Base-by-base conservation (phyloP, 2,113 vertebrate species). In the Dicaeum eximium region DNA sequence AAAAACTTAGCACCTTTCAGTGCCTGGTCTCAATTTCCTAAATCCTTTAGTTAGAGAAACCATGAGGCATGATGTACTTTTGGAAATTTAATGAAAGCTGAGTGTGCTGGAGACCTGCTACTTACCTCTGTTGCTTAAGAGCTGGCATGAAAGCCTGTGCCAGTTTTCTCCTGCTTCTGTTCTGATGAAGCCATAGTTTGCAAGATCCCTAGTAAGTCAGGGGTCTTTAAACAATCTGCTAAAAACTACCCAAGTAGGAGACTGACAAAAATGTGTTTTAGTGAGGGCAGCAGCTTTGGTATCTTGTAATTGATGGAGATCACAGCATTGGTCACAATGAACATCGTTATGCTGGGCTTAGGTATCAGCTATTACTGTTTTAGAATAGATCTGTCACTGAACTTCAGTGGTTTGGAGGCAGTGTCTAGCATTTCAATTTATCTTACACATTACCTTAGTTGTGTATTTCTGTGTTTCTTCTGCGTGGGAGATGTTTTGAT, bases 291-390 rank as follows among this genome's bases (percentile, higher is more conserved):
- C 9, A 60, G 40, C 35, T 77, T 67, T 53, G 24, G 19, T 57
- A 23, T 62, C 81, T 61, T 1, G 2, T 42, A 64, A 33, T 21
- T 57, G 24, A 22, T 24, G 40, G 47, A 40, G n/a, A 47, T 88
- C 17, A 23, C 14, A 48, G 13, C 4, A 2, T 33, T 42, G 35
- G 11, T 58, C 23, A 64, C 38, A 38, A 38, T 38, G 38, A 71
- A 27, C 40, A 23, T 74, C 5, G 0, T 42, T 57, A 15, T 1
- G 0, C 12, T 30, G 20, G 18, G 10, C 44, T 78, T 69, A 35
- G 31, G 5, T 62, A 40, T 37, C 28, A 42, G 16, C 9, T 50
- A 3, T 54, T 71, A 37, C 31, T 80, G 56, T 17, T 71, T 70
- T 42, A 61, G 37, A 74, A 45, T 37, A 61, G 37, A 80, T 64